These are phyloP conservation scores for Typhlichthys eigenmanni DNA, from an alignment of 2,797 vertebrate species.

Conservation along the genomic window DNA sequence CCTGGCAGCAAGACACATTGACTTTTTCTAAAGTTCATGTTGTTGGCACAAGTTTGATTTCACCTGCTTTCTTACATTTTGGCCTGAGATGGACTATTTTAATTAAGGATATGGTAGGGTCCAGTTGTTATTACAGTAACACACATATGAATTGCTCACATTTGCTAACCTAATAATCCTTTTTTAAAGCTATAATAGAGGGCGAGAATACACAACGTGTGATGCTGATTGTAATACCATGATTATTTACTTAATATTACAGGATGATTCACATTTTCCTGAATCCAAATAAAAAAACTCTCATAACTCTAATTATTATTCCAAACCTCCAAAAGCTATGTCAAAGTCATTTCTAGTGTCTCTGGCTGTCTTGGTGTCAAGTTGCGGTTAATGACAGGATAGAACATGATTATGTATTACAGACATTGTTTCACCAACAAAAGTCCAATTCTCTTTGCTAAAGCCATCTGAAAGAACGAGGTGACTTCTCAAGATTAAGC, in stretches of 20 bases:
- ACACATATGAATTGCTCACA: background rate
- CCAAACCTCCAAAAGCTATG: no score
- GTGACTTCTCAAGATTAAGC: conserved; percentile 13
- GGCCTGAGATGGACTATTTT: background rate
- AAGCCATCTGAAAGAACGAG: background rate
- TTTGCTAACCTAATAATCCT: background rate
- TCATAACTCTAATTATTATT: no score
- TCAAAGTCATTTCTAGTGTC: no score
- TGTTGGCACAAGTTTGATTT: background rate
- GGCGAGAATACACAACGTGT: background rate
- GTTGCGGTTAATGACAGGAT: no score
- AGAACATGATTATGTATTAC: conserved; percentile 1
- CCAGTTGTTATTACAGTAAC: background rate
- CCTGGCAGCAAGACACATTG: background rate
- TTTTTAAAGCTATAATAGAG: background rate
- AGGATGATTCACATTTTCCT: background rate
- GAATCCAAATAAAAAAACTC: background rate
- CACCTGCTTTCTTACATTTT: background rate
- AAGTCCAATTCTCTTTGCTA: background rate
- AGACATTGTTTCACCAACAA: conserved; percentile 3
- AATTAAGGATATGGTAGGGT: background rate
- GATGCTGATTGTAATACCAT: background rate
- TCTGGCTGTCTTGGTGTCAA: no score
- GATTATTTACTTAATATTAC: background rate
- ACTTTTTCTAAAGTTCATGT: conserved; percentile 1